These are phyloP conservation scores for Astyanax mexicanus DNA, from an alignment of 2,797 vertebrate genomes.

Conservation along the genomic window DNA sequence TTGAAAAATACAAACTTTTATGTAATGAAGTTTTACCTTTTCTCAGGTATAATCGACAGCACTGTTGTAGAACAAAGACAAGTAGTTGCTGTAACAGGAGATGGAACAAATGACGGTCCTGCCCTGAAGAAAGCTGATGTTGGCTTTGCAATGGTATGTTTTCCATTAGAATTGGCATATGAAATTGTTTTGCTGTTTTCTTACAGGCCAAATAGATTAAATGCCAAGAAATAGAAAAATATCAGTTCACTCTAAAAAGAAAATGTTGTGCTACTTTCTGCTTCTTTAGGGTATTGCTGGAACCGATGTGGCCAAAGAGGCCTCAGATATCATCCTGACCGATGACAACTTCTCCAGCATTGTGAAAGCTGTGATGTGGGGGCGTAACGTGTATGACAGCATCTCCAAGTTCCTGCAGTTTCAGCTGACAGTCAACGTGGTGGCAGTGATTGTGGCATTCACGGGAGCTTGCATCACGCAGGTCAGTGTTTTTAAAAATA, in stretches of 20 bases:
- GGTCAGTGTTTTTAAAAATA: slow-evolving; percentile 74
- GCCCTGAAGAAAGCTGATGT: slow-evolving; percentile 98
- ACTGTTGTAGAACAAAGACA: slow-evolving; percentile 91
- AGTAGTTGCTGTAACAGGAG: slow-evolving; percentile 96
- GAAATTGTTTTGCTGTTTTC: not conserved
- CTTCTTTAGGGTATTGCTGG: slow-evolving; percentile 92
- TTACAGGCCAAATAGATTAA: not conserved
- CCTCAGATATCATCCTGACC: slow-evolving; percentile 96
- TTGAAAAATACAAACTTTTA: not conserved
- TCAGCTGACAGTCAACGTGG: slow-evolving; percentile 95
- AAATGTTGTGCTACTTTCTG: not conserved
- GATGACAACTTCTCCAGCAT: slow-evolving; percentile 98
- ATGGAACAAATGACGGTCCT: slow-evolving; percentile 97
- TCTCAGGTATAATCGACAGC: slow-evolving; percentile 96
- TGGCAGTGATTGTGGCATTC: slow-evolving; percentile 96
- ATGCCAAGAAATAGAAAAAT: not conserved
- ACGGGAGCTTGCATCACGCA: slow-evolving; percentile 96
- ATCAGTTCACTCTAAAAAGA: not conserved
- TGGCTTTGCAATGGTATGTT: slow-evolving; percentile 95
- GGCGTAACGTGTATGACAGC: slow-evolving; percentile 95
- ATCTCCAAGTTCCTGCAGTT: slow-evolving; percentile 98
- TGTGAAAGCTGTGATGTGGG: slow-evolving; percentile 98
- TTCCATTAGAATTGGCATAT: not conserved
- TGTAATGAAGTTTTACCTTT: not conserved
- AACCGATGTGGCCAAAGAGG: slow-evolving; percentile 97